Percentiles rank a stretch among this genome's conserved stretches.
These are phyloP conservation scores for Eupristina koningsbergeri DNA, from an alignment of 1,140 invertebrate species.

Conservation along the genomic window DNA sequence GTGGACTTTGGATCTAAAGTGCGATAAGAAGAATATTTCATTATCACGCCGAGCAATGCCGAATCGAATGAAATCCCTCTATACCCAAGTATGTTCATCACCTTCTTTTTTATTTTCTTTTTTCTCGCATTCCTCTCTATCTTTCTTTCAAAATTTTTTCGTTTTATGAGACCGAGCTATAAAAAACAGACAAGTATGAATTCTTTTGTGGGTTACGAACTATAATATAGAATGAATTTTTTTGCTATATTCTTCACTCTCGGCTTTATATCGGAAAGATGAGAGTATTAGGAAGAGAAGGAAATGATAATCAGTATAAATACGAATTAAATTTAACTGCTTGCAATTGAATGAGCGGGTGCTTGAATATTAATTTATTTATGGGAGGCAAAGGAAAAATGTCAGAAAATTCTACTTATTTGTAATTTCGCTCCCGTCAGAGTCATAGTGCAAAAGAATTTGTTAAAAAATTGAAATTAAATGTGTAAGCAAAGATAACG, in stretches of 20 bases:
- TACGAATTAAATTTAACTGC: background rate
- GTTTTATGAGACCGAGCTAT: slow-evolving; percentile 1
- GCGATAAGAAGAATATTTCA: background rate
- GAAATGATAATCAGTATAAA: background rate
- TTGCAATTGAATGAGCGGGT: too few relatives aligned
- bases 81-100: slow-evolving; percentile 61
- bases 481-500: too few relatives aligned
- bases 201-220: background rate
- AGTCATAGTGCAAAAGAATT: too few relatives aligned
- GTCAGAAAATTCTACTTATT: too few relatives aligned
- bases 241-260: background rate
- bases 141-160: background rate
- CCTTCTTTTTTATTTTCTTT: background rate
- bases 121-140: background rate
- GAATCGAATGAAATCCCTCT: slow-evolving; percentile 66
- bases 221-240: slow-evolving; percentile 6
- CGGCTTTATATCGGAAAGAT: background rate
- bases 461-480: background rate
- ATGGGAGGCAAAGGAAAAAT: background rate
- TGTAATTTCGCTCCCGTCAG: too few relatives aligned
- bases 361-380: too few relatives aligned
- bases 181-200: background rate
- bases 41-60: slow-evolving; percentile 58
- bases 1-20: background rate
- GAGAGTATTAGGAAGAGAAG: background rate